Evolutionary conservation across 1,140 invertebrate species (phyloP), one percentile per base, ranked within the genome.

Genomic region (Ips nitidus): DNA sequence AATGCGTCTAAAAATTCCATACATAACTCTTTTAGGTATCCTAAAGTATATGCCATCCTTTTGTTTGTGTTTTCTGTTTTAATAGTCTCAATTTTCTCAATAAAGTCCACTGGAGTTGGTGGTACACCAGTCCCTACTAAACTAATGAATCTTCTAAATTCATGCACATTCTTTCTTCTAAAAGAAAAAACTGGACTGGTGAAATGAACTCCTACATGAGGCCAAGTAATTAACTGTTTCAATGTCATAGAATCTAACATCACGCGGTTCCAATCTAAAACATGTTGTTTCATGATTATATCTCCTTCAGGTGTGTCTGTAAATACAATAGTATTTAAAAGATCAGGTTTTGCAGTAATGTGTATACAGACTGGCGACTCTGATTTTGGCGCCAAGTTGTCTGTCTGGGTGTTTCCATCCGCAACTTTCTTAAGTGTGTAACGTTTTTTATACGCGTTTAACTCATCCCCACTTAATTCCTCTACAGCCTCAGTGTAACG

Each of bases 151-250:
- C 73, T 74, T 22, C 40, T 37, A 47, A 56, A 69, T 59, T 74
- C 70, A 63, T 55, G 63, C 41, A 60, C 41, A 41, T 74, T 74
- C 41, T 36, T 60, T 64, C 73, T 69, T 43, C 53, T 59, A 66
- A 74, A 74, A 5, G 66, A 41, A 41, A 74, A 71, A 52, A 71
- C 59, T 37, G 70, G 66, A 58, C 62, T 69, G 4, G 37, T 47
- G 6, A 74, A 41, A 63, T 74, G 70, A 6, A 74, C 63, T 3
- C 64, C 73, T n/a, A 74, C 63, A 52, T 71, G 53, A 22, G 73
- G 73, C 73, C 73, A 74, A 37, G 67, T 66, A 2, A 71, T 56
- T 40, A 74, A 41, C 45, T 74, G 69, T 39, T 59, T 61, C 22
- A 70, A n/a, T 8, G 59, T 64, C 41, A 74, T 71, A 36, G 5